A percentile compares a stretch with the other conserved stretches of the same genome.
phyloP scores from a whole-genome alignment of 2,888 invertebrate species.

The Hermodice carunculata region DNA sequence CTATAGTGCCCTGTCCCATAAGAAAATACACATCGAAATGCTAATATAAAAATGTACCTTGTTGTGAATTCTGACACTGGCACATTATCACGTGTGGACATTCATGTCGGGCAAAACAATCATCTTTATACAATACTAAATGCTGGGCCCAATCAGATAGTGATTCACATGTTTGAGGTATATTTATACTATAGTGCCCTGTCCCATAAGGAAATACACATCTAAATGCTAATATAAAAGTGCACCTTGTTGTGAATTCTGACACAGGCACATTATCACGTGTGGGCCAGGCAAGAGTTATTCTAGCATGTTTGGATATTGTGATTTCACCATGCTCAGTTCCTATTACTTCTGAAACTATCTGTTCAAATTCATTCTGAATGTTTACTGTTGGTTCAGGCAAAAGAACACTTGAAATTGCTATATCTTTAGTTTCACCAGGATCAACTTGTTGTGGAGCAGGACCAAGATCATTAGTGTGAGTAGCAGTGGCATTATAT shows the following conservation, averaged over 20 bases:
- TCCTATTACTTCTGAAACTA: background rate
- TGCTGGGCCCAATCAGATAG: conserved; percentile 28
- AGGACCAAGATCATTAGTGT: background rate
- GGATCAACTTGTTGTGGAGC: no score
- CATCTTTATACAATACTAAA: conserved; percentile 29
- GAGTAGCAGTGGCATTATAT: no score
- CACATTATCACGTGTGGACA: no score
- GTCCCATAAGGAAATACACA: conserved; percentile 38
- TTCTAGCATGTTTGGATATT: background rate
- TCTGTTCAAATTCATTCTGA: background rate
- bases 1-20: no score
- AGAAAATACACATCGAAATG: no score
- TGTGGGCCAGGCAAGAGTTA: conserved; percentile 26
- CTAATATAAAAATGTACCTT: no score
- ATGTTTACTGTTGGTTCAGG: background rate
- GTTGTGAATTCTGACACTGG: no score
- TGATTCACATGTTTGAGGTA: no score
- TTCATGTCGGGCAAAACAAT: conserved; percentile 35
- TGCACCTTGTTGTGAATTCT: conserved; percentile 38
- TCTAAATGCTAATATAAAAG: conserved; percentile 41
- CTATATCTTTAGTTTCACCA: background rate
- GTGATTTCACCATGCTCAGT: background rate
- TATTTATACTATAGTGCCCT: conserved; percentile 34
- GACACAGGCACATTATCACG: conserved; percentile 34
- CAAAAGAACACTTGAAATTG: background rate